phyloP scores from a whole-genome alignment of 2,113 vertebrate species.

The Axis porcinus region DNA sequence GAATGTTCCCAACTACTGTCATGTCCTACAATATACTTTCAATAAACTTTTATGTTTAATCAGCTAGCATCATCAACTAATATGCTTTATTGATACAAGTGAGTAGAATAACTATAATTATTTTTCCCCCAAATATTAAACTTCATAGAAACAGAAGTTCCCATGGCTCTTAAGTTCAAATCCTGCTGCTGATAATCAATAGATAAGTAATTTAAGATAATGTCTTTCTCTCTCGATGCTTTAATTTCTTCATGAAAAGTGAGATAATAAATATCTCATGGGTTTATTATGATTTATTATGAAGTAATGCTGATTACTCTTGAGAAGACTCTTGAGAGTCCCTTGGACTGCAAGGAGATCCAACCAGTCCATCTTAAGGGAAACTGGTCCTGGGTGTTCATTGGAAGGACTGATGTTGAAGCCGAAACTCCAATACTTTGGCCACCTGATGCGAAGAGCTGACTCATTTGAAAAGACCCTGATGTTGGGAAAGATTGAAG shows the following conservation, averaged over 20 bases:
- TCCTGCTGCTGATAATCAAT: background rate
- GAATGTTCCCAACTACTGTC: background rate
- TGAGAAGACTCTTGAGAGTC: background rate
- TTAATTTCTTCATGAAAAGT: background rate
- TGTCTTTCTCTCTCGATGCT: background rate
- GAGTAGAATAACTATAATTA: background rate
- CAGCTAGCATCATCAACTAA: background rate
- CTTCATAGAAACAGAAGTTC: background rate
- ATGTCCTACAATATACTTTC: background rate
- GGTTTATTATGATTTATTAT: background rate
- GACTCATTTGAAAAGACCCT: background rate
- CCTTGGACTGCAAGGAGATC: background rate
- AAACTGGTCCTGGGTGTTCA: background rate
- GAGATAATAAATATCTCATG: background rate
- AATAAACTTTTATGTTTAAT: background rate
- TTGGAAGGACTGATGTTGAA: background rate
- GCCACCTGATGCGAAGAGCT: background rate
- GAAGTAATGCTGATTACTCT: background rate
- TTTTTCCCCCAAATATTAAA: background rate
- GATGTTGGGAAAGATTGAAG: background rate
- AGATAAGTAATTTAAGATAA: background rate
- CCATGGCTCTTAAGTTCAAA: background rate
- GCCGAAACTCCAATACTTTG: background rate
- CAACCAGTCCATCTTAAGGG: background rate
- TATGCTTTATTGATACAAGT: background rate